A percentile compares a stretch with the other conserved stretches of the same genome.
These are phyloP conservation scores for Taurulus bubalis DNA, from an alignment of 2,113 vertebrate genomes.

Conservation along the genomic window DNA sequence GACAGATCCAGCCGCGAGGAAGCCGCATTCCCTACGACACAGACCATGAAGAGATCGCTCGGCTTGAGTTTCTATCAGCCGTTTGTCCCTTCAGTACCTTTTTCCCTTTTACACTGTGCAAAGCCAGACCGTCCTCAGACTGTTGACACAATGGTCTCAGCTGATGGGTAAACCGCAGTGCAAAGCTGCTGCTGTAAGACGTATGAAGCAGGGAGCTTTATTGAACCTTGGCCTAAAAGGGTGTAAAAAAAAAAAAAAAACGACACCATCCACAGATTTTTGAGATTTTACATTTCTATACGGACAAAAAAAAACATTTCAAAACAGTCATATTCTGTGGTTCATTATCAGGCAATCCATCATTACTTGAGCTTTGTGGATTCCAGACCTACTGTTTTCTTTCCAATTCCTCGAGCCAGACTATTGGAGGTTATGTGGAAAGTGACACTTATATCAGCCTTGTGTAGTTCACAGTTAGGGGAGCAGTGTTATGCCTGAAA, in stretches of 20 bases:
- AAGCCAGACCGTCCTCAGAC: not conserved
- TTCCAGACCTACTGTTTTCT: conserved; percentile 58
- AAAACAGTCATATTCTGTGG: conserved; percentile 45
- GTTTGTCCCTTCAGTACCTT: conserved; percentile 41
- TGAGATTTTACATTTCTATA: conserved; percentile 33
- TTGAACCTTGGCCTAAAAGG: not conserved
- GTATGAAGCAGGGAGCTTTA: conserved; percentile 1
- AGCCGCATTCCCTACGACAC: conserved; percentile 58
- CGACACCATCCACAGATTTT: conserved; percentile 3
- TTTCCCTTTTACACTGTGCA: conserved; percentile 14
- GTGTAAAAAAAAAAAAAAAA: conserved; percentile 8
- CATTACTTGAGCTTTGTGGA: conserved; percentile 39
- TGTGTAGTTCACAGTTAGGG: conserved; percentile 56
- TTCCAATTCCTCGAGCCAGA: conserved; percentile 60
- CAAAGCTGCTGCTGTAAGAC: not conserved
- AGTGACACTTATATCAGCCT: conserved; percentile 75
- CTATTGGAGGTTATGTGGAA: conserved; percentile 65
- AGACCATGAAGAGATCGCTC: conserved; percentile 33
- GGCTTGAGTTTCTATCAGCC: conserved; percentile 53
- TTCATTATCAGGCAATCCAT: conserved; percentile 69
- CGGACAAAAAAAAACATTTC: conserved; percentile 40
- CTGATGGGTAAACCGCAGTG: conserved; percentile 22
- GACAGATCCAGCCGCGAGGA: conserved; percentile 58
- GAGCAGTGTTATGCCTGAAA: conserved; percentile 60
- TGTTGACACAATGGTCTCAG: not conserved